Base-by-base conservation (phyloP, 2,888 invertebrate species). In the Lacanobia wlatinum region DNA sequence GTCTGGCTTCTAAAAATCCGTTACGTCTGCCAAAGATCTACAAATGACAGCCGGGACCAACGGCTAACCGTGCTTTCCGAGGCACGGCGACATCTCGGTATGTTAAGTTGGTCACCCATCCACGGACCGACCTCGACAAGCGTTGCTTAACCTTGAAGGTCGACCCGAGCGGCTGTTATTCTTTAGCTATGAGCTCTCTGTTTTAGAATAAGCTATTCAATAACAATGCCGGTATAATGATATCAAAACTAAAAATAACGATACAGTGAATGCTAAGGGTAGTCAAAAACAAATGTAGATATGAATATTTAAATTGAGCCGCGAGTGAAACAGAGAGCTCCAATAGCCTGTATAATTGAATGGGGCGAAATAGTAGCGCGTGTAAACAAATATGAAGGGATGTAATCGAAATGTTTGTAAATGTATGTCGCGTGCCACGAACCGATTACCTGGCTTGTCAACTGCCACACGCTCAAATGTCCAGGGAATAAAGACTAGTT, bases 401-500 rank as follows among this genome's bases (percentile, higher is more conserved):
- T 90, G 92, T 93, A 93, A 94, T 94, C 92, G 92, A 92, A 94
- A 94, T 94, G 93, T 95, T 95, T 94, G 94, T 94, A 93, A 94
- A 93, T 92, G 91, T 89, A 88, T 92, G 93, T 93, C 92, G 95
- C 95, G 94, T 95, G 94, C 91, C 92, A 88, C 78, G 82, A 86
- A 84, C 84, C 92, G 90, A 93, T 95, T 94, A 95, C 91, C 92
- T 91, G 89, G 70, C 84, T 76, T 82, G 76, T 81, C 82, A 78
- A 82, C 84, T 86, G 76, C 80, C 84, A 80, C 84, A 84, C 86
- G 84, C 84, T 81, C 84, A 83, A 80, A 78, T 83, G 83, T 80
- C 81, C 75, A 73, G 78, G 83, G 85, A 87, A 86, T 86, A 86
- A 86, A 83, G 83, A 66, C 80, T 80, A 87, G 78, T 82, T 83